phyloP scores from a whole-genome alignment of 2,797 vertebrate species.

The Dipus sagitta region DNA sequence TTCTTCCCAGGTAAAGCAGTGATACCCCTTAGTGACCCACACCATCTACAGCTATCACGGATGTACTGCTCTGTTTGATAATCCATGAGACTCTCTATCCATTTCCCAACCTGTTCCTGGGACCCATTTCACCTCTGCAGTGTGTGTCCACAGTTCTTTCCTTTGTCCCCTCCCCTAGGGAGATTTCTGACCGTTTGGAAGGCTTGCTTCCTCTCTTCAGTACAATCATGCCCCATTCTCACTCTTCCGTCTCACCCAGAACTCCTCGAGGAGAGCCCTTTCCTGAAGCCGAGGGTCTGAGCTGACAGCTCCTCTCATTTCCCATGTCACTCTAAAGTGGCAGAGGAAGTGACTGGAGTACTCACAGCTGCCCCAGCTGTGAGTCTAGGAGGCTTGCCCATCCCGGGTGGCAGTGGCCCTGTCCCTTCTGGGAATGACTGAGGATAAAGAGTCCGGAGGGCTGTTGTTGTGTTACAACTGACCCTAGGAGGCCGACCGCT shows the following conservation, averaged over 20 bases:
- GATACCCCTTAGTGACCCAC: not conserved
- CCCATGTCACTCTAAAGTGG: not conserved
- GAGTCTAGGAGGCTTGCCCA: conserved; percentile 19
- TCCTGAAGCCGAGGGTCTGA: not conserved
- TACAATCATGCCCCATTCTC: not conserved
- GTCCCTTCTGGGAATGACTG: not conserved
- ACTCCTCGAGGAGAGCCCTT: not conserved
- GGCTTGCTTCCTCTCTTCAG: not conserved
- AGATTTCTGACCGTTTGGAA: not conserved
- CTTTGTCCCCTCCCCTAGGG: not conserved
- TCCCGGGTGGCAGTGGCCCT: not conserved
- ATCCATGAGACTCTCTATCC: not conserved
- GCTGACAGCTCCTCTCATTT: conserved; percentile 30
- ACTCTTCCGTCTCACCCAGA: not conserved
- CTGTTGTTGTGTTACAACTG: not conserved
- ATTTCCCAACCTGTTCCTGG: not conserved
- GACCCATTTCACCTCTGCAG: not conserved
- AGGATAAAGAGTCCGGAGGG: not conserved
- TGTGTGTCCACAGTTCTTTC: not conserved
- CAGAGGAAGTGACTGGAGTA: conserved; percentile 47
- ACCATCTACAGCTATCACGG: not conserved
- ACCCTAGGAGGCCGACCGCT: not conserved
- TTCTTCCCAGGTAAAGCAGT: not conserved
- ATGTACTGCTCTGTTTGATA: not conserved
- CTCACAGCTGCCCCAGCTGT: conserved; percentile 50